A percentile compares a stretch with the other conserved stretches of the same genome.
phyloP scores from a whole-genome alignment of 1,140 invertebrate species.

The Thaumetopoea pityocampa region DNA sequence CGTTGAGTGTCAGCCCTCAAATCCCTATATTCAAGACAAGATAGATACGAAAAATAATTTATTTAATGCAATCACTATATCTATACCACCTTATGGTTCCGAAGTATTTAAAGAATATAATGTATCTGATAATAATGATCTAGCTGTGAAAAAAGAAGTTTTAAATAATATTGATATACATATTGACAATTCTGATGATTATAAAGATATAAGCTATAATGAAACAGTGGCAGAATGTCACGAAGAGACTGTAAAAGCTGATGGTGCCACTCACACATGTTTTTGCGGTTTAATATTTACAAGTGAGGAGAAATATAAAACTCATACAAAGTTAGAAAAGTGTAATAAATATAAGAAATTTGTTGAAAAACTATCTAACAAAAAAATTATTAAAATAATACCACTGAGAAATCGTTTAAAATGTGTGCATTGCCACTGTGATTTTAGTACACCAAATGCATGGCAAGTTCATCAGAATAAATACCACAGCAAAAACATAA shows the following conservation, averaged over 20 bases:
- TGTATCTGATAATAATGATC: neutral
- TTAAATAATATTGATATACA: too few relatives aligned
- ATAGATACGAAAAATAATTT: slow-evolving; percentile 9
- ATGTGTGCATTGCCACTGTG: slow-evolving; percentile 4
- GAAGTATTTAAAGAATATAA: neutral
- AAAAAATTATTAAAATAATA: slow-evolving; percentile 2
- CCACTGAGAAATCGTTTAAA: slow-evolving; percentile 2
- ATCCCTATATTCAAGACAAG: neutral
- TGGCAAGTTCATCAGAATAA: slow-evolving; percentile 8
- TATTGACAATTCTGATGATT: neutral
- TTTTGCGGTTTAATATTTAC: slow-evolving; percentile 12
- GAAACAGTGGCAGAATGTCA: slow-evolving; percentile 1
- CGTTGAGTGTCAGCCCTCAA: neutral
- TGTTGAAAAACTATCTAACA: slow-evolving; percentile 5
- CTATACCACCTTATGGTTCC: neutral
- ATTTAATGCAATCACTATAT: neutral
- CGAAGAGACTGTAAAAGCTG: neutral
- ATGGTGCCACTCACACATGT: slow-evolving; percentile 8
- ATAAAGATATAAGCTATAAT: neutral
- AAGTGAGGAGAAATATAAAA: slow-evolving; percentile 14
- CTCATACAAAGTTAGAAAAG: slow-evolving; percentile 12
- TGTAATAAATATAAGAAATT: slow-evolving; percentile 12
- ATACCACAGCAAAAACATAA: neutral
- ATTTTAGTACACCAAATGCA: slow-evolving; percentile 3
- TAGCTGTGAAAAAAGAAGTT: slow-evolving; percentile 3